These are phyloP conservation scores for Parnassius glacialis DNA, from an alignment of 2,888 invertebrate species.

Conservation along the genomic window DNA sequence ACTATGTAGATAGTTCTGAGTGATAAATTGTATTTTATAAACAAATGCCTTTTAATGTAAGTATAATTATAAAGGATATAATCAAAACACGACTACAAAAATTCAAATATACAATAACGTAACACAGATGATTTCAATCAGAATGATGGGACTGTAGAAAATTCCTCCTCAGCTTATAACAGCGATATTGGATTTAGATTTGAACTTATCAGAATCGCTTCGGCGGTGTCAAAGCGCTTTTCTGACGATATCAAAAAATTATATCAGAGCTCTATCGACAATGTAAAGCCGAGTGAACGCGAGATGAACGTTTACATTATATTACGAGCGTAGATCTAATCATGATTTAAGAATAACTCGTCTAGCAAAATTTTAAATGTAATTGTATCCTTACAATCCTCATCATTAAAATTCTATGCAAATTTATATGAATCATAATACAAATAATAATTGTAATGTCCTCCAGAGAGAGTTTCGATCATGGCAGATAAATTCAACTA, in stretches of 20 bases:
- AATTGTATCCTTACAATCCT: too few relatives aligned
- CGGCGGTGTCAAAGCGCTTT: slow-evolving; percentile 61
- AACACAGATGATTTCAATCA: slow-evolving; percentile 49
- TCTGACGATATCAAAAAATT: slow-evolving; percentile 65
- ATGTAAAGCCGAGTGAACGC: slow-evolving; percentile 45
- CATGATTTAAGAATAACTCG: background rate
- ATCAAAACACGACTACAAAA: too few relatives aligned
- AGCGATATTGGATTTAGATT: slow-evolving; percentile 68
- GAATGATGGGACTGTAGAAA: slow-evolving; percentile 47
- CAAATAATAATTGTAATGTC: too few relatives aligned
- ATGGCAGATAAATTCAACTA: too few relatives aligned
- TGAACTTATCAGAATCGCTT: slow-evolving; percentile 64
- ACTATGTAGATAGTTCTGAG: too few relatives aligned
- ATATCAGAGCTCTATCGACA: slow-evolving; percentile 70
- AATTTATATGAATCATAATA: too few relatives aligned
- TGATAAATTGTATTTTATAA: too few relatives aligned
- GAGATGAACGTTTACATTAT: slow-evolving; percentile 39
- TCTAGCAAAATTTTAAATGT: background rate
- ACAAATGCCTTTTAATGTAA: too few relatives aligned
- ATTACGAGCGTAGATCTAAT: background rate
- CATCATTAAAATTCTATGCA: too few relatives aligned
- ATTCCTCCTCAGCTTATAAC: slow-evolving; percentile 40
- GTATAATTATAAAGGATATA: too few relatives aligned
- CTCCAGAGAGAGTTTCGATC: too few relatives aligned
- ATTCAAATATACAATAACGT: background rate